These are phyloP conservation scores for Stichopus horrens DNA, from an alignment of 53 echinoderm and acorn worm species.

Conservation along the genomic window DNA sequence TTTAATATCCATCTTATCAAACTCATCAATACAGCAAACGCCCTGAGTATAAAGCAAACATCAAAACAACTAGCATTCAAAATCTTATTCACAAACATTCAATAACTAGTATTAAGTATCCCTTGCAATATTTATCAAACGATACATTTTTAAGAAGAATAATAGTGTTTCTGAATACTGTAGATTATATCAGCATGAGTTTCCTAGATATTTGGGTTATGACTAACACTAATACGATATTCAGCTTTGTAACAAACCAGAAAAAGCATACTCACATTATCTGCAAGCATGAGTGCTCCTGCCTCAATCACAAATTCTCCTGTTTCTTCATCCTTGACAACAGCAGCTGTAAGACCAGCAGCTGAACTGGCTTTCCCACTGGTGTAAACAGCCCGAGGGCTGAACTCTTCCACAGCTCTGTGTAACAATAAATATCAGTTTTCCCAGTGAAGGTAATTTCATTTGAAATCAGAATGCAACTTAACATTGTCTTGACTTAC, in stretches of 20 bases:
- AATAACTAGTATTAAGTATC: neutral
- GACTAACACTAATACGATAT: too few relatives aligned
- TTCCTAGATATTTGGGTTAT: too few relatives aligned
- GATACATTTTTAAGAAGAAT: too few relatives aligned
- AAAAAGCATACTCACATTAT: slow-evolving; percentile 74
- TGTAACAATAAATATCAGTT: neutral
- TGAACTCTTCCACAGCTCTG: slow-evolving; percentile 97
- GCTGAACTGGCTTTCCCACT: slow-evolving; percentile 97
- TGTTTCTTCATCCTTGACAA: slow-evolving; percentile 92
- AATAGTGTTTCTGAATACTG: too few relatives aligned
- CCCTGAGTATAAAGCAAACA: slow-evolving; percentile 59
- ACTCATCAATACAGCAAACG: slow-evolving; percentile 98
- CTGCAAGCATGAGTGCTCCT: slow-evolving; percentile 96
- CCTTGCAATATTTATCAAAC: too few relatives aligned
- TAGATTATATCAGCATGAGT: too few relatives aligned
- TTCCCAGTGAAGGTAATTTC: neutral
- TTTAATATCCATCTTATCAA: slow-evolving; percentile 98
- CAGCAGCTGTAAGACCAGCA: slow-evolving; percentile 96
- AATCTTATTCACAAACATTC: neutral
- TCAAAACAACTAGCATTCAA: neutral
- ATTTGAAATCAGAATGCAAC: neutral
- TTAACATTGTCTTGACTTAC: neutral
- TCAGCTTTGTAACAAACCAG: too few relatives aligned
- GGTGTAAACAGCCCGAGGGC: slow-evolving; percentile 95
- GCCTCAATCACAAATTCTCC: slow-evolving; percentile 99